Base-by-base conservation (phyloP, 2,797 vertebrate genomes). In the Vultur gryphus region DNA sequence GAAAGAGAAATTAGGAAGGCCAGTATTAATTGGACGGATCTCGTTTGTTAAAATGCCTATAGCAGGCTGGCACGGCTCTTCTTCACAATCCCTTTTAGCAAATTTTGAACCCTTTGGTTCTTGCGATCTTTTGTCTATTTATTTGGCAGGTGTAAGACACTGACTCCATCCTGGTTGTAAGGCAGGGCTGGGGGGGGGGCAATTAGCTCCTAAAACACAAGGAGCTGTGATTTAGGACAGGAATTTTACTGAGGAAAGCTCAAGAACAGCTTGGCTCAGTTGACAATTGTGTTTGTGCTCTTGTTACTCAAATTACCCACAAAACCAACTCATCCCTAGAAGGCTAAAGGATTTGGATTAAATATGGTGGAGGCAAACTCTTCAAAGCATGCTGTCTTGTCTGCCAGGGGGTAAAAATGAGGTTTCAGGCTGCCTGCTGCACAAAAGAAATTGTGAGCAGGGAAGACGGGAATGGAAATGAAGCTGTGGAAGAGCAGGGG, bases 341-440 rank as follows among this genome's bases (percentile, higher is more conserved):
- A 90, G 79, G 49, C 43, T 89, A 61, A 85, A 92, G 57, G 57
- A 64, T 84, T 92, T 88, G 24, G 21, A 83, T 91, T 94, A 87
- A 91, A 61, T 91, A 91, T 69, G 76, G 89, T n/a, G 49, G 85
- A 84, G 54, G 19, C 5, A 41, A 85, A 24, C 61, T 86, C 73
- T 95, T 96, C 86, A 95, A 94, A 96, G 91, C 44, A 46, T n/a
- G n/a, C 46, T 77, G 37, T 33, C 65, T 93, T 65, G 58, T 67
- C 77, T 93, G 77, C 77, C 70, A 79, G 73, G 46, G 84, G 77
- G 51, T 62, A 66, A 89, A 95, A 95, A 84, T 67, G 64, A 87
- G 33, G 29, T 84, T 90, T 92, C 66, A 77, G 87, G 84, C 85
- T 87, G 70, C 52, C 62, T 82, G 73, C 62, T 87, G 29, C 18